Percentiles rank a stretch among this genome's conserved stretches.
phyloP scores from a whole-genome alignment of 2,888 invertebrate species.

The Drosophila buzzatii region DNA sequence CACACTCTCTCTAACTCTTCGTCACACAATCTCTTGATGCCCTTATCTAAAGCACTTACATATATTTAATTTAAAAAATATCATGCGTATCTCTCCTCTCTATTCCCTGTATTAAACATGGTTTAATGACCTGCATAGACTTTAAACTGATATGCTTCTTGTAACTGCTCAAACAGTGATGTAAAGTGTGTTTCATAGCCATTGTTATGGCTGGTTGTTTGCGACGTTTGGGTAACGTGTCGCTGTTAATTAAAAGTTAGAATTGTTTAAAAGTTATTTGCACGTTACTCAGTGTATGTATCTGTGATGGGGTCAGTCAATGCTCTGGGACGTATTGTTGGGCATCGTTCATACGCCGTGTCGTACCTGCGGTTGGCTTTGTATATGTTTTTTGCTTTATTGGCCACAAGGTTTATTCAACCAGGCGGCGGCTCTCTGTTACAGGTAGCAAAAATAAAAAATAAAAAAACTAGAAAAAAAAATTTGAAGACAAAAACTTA shows the following conservation, averaged over 20 bases:
- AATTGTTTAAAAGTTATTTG: slow-evolving; percentile 29
- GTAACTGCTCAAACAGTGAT: neutral
- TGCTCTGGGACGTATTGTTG: slow-evolving; percentile 25
- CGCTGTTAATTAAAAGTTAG: slow-evolving; percentile 63
- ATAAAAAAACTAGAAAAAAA: neutral
- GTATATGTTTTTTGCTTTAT: slow-evolving; percentile 1
- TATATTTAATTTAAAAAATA: no score
- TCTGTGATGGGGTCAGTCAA: slow-evolving; percentile 28
- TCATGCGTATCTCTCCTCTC: no score
- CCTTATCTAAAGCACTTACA: no score
- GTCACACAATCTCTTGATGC: no score
- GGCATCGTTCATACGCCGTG: slow-evolving; percentile 26
- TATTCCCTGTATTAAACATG: no score
- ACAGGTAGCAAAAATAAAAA: slow-evolving; percentile 31
- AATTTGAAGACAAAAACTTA: slow-evolving; percentile 21
- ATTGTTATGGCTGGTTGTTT: slow-evolving; percentile 4
- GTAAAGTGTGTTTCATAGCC: slow-evolving; percentile 15
- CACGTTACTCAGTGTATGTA: slow-evolving; percentile 13
- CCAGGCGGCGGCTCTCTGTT: neutral
- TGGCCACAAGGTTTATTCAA: slow-evolving; percentile 14
- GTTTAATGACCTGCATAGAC: no score
- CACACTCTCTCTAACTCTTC: no score
- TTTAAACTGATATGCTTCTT: neutral
- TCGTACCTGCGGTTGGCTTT: slow-evolving; percentile 1
- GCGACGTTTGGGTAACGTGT: slow-evolving; percentile 53